These are phyloP conservation scores for Protonibea diacanthus DNA, from an alignment of 2,797 vertebrate species.

Conservation along the genomic window DNA sequence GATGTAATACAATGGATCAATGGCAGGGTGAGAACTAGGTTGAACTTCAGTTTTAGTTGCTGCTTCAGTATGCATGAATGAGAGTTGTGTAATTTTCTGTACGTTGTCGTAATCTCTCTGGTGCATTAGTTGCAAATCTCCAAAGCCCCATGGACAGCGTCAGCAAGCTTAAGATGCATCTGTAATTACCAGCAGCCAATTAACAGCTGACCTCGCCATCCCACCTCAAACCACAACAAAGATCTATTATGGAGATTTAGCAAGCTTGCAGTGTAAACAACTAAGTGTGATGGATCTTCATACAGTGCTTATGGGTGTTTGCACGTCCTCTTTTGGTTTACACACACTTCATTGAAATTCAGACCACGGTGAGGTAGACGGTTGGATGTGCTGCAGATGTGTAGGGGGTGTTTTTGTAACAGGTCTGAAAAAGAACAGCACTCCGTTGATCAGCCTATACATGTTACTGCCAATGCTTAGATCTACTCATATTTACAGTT, in stretches of 20 bases:
- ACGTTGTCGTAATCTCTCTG: constrained; percentile 54
- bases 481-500: background rate
- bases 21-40: constrained; percentile 34
- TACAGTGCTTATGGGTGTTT: constrained; percentile 57
- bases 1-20: background rate
- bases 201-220: constrained; percentile 81
- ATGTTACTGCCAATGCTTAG: background rate
- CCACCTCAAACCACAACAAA: constrained; percentile 78
- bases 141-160: constrained; percentile 72
- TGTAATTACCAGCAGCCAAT: constrained; percentile 83
- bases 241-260: constrained; percentile 80
- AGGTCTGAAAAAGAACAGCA: constrained; percentile 7
- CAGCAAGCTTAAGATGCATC: constrained; percentile 77
- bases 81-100: constrained; percentile 51
- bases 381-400: constrained; percentile 38
- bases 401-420: constrained; percentile 9
- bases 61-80: constrained; percentile 34
- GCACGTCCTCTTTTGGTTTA: constrained; percentile 35
- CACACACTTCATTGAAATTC: constrained; percentile 59
- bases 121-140: constrained; percentile 63
- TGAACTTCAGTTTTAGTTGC: constrained; percentile 51
- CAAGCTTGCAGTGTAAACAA: constrained; percentile 74
- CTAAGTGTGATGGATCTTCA: constrained; percentile 64
- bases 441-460: background rate
- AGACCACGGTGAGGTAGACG: constrained; percentile 14